Evolutionary conservation across 2,888 invertebrate genomes (phyloP).

Genomic region (Ischnus inquisitorius): DNA sequence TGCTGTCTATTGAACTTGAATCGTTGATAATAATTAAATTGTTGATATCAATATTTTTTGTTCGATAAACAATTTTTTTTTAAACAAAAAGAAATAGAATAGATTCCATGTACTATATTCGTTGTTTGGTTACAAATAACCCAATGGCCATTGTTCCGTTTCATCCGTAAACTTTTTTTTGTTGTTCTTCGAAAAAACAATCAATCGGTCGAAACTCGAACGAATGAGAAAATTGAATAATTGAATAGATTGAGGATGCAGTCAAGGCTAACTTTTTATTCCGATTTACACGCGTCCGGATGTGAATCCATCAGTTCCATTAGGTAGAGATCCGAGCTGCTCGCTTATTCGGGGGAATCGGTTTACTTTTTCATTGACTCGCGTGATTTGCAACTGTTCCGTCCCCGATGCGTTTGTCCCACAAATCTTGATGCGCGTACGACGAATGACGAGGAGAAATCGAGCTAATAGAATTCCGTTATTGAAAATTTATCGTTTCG

Average conservation of each 20-base stretch:
- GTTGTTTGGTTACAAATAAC: too few species aligned
- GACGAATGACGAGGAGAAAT: not conserved
- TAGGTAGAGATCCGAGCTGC: not conserved
- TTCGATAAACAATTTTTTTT: too few species aligned
- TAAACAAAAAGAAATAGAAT: too few species aligned
- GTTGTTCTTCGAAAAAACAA: too few species aligned
- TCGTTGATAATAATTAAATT: too few species aligned
- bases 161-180: too few species aligned
- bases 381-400: constrained; percentile 1
- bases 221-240: not conserved
- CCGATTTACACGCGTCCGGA: not conserved
- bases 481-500: too few species aligned
- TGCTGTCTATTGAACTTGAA: too few species aligned
- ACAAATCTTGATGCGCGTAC: not conserved
- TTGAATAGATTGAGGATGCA: constrained; percentile 4
- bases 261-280: constrained; percentile 6
- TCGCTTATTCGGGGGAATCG: constrained; percentile 1
- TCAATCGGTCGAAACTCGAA: not conserved
- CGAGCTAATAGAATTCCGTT: not conserved
- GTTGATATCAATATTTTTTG: too few species aligned
- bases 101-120: too few species aligned
- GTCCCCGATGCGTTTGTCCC: constrained; percentile 1
- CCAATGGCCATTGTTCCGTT: too few species aligned
- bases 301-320: constrained; percentile 7
- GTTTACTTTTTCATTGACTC: constrained; percentile 6